These are phyloP conservation scores for Callorhinus ursinus DNA, from an alignment of 2,113 vertebrate genomes.

Conservation along the genomic window DNA sequence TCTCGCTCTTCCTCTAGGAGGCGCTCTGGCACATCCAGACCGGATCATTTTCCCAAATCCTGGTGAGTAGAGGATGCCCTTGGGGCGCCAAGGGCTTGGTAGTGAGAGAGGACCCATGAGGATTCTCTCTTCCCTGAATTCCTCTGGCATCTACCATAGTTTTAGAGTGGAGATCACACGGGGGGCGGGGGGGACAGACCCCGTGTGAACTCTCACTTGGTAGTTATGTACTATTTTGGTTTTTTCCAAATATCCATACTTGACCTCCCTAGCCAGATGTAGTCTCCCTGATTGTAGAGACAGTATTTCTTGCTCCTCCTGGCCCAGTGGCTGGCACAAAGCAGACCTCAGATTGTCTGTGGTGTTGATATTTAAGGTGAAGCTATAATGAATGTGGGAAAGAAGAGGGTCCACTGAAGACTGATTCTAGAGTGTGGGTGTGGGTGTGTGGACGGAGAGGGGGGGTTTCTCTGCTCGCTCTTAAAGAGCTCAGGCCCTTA, in stretches of 20 bases:
- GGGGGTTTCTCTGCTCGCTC: not conserved
- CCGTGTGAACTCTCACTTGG: not conserved
- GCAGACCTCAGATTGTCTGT: not conserved
- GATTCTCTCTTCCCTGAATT: not conserved
- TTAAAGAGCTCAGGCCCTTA: not conserved
- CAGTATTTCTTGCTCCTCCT: not conserved
- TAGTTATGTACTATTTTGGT: not conserved
- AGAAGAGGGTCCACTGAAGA: not conserved
- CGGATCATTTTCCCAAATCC: constrained; percentile 57
- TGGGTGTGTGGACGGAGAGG: not conserved
- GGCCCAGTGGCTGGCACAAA: not conserved
- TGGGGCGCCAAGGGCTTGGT: not conserved
- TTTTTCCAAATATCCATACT: not conserved
- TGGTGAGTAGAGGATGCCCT: constrained; percentile 61
- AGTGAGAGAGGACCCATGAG: not conserved
- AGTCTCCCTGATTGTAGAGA: not conserved
- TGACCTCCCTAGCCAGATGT: not conserved
- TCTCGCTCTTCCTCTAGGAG: constrained; percentile 61
- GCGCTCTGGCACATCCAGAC: constrained; percentile 70
- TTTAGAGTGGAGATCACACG: not conserved
- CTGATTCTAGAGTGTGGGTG: not conserved
- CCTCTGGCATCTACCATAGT: not conserved
- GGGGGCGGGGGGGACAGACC: not conserved
- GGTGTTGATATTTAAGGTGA: not conserved
- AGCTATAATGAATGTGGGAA: not conserved